Evolutionary conservation across 2,113 vertebrate species (phyloP).

Genomic region (Hemiprocne comata): DNA sequence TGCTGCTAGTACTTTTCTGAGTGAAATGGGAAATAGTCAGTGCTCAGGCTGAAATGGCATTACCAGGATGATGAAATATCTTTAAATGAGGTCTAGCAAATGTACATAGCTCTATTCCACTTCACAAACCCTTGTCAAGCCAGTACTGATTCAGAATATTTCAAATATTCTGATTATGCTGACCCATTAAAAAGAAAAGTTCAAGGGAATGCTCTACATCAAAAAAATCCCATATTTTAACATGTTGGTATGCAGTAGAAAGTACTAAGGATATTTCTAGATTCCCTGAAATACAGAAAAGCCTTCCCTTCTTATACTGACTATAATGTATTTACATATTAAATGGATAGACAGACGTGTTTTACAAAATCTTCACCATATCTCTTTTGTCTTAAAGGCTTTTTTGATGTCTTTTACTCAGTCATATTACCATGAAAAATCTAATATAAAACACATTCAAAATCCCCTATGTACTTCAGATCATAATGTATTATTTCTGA

Average conservation of each 20-base stretch:
- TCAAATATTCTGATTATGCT: constrained; percentile 6
- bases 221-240: neutral
- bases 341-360: neutral
- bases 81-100: neutral
- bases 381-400: neutral
- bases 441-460: neutral
- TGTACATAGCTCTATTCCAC: neutral
- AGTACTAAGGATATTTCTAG: neutral
- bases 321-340: neutral
- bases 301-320: neutral
- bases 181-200: neutral
- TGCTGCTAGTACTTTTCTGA: neutral
- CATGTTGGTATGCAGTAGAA: neutral
- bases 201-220: neutral
- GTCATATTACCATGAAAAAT: neutral
- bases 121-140: neutral
- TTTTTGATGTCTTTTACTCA: neutral
- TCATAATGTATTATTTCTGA: neutral
- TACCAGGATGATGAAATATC: neutral
- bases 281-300: neutral
- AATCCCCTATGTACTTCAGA: neutral
- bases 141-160: neutral
- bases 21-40: neutral
- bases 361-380: neutral
- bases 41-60: neutral